Conservation (phyloP, 2,797 vertebrate genomes). For the Hippopotamyrus pictus region DNA sequence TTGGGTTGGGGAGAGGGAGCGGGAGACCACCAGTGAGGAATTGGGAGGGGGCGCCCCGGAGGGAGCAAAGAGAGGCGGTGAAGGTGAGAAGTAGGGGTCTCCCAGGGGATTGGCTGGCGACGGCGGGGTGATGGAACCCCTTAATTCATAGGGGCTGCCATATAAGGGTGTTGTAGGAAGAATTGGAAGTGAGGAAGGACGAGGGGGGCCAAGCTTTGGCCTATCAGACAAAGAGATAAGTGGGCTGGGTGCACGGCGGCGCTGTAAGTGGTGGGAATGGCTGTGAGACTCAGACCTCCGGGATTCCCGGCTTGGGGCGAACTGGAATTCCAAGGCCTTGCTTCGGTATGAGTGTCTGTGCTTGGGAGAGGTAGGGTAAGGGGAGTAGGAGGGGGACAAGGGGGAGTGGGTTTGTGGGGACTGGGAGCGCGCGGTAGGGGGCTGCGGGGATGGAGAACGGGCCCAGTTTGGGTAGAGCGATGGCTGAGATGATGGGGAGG, state of each 20-base stretch:
- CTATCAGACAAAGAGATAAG: constrained; percentile 78
- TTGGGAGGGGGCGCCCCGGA: constrained; percentile 51
- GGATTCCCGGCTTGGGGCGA: constrained; percentile 57
- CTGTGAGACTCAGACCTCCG: constrained; percentile 54
- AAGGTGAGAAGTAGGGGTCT: constrained; percentile 58
- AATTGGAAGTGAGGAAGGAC: constrained; percentile 69
- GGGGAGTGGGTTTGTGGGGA: constrained; percentile 48
- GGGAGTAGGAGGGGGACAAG: constrained; percentile 65
- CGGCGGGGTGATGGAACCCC: constrained; percentile 68
- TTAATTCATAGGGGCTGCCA: constrained; percentile 74
- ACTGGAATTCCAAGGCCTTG: constrained; percentile 66
- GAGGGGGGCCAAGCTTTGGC: constrained; percentile 70
- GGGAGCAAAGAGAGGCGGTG: constrained; percentile 63
- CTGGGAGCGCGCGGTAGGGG: constrained; percentile 54
- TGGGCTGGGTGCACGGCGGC: constrained; percentile 80
- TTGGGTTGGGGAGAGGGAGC: constrained; percentile 77
- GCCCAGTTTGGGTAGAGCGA: constrained; percentile 58
- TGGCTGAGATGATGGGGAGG: constrained; percentile 25
- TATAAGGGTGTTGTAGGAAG: constrained; percentile 69
- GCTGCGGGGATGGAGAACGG: constrained; percentile 47
- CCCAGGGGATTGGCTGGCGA: constrained; percentile 60
- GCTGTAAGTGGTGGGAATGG: constrained; percentile 48
- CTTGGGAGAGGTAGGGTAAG: constrained; percentile 71
- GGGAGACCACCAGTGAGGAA: constrained; percentile 56
- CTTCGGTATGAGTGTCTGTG: constrained; percentile 65